These are phyloP conservation scores for Xiphophorus couchianus DNA, from an alignment of 2,113 vertebrate species.

Conservation along the genomic window DNA sequence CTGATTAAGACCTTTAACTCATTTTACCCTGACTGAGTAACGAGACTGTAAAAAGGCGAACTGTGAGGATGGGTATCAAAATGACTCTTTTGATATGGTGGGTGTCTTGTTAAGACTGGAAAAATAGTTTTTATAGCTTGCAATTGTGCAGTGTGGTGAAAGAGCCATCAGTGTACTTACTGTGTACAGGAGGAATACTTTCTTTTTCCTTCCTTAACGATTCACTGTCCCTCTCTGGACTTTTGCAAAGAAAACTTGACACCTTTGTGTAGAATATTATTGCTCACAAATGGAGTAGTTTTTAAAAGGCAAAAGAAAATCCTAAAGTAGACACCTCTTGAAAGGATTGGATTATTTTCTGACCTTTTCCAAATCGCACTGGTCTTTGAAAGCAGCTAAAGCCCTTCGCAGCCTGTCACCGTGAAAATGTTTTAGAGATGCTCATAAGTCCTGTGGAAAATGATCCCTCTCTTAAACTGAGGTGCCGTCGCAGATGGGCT, in stretches of 20 bases:
- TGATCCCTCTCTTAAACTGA: constrained; percentile 12
- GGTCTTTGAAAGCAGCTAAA: constrained; percentile 61
- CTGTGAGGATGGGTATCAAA: constrained; percentile 23
- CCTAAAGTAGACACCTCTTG: constrained; percentile 31
- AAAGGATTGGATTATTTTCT: constrained; percentile 57
- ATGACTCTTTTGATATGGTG: constrained; percentile 25
- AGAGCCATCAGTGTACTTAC: constrained; percentile 10
- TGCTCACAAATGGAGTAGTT: constrained; percentile 38
- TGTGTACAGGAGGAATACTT: constrained; percentile 12
- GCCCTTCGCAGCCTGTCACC: constrained; percentile 34
- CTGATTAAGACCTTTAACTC: constrained; percentile 61
- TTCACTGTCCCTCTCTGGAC: constrained; percentile 27
- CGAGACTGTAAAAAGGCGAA: constrained; percentile 48
- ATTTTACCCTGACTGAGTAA: constrained; percentile 60
- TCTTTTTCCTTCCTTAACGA: constrained; percentile 7
- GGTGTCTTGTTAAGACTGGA: constrained; percentile 26
- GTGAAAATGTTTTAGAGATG: constrained; percentile 48
- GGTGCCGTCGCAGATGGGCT: constrained; percentile 18
- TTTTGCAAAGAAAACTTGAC: constrained; percentile 29
- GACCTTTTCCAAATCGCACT: constrained; percentile 52
- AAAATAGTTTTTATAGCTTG: constrained; percentile 30
- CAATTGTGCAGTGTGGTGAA: constrained; percentile 15
- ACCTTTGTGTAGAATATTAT: constrained; percentile 31
- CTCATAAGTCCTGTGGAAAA: constrained; percentile 40
- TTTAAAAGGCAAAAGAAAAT: constrained; percentile 15